A percentile compares a stretch with the other conserved stretches of the same genome.
These are phyloP conservation scores for Anoplopoma fimbria DNA, from an alignment of 2,113 vertebrate species.

Conservation along the genomic window DNA sequence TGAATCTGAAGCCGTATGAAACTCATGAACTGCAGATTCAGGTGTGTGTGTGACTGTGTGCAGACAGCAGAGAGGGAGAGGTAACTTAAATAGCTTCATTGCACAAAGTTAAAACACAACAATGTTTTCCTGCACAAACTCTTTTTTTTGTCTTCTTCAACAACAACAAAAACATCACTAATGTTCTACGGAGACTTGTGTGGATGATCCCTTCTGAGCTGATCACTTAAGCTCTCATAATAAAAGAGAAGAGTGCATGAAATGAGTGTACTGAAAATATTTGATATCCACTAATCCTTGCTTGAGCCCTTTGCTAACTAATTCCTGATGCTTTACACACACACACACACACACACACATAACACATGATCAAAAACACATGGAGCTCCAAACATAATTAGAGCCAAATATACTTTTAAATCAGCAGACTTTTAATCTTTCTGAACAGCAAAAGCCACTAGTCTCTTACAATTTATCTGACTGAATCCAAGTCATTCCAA, in stretches of 20 bases:
- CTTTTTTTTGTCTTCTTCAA: too few species aligned
- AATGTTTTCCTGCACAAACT: not conserved
- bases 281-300: constrained; percentile 15
- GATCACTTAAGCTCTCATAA: not conserved
- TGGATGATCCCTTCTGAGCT: not conserved
- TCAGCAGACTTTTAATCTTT: constrained; percentile 11
- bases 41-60: constrained; percentile 28
- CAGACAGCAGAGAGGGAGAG: constrained; percentile 25
- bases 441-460: not conserved
- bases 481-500: constrained; percentile 2
- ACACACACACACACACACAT: not conserved
- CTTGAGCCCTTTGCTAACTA: constrained; percentile 35
- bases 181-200: not conserved
- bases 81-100: constrained; percentile 21
- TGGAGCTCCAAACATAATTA: constrained; percentile 45
- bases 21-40: constrained; percentile 21
- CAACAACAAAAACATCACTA: not conserved
- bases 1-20: constrained; percentile 25
- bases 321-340: constrained; percentile 39
- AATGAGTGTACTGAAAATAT: not conserved
- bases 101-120: constrained; percentile 7
- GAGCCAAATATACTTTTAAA: constrained; percentile 29
- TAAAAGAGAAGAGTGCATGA: not conserved
- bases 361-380: constrained; percentile 65
- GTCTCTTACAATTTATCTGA: constrained; percentile 18